A percentile compares a stretch with the other conserved stretches of the same genome.
These are phyloP conservation scores for Netelia melanura DNA, from an alignment of 2,888 invertebrate genomes.

Conservation along the genomic window DNA sequence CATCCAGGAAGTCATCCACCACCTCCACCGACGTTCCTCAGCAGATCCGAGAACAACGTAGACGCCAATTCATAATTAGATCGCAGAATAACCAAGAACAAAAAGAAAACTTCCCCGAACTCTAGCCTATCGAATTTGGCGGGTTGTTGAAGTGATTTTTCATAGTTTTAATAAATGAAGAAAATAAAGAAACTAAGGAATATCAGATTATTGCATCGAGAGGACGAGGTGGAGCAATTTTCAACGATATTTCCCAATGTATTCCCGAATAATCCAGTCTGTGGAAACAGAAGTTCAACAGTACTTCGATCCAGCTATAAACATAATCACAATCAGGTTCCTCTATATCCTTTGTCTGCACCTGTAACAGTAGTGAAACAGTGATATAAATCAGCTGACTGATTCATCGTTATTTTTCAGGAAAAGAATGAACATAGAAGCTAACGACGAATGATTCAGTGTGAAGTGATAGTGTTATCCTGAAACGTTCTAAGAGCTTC, in stretches of 20 bases:
- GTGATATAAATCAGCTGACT: conserved; percentile 24
- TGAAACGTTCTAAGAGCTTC: conserved; percentile 6
- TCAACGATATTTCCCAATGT: not conserved
- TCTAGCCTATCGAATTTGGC: not conserved
- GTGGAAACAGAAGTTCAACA: too few relatives aligned
- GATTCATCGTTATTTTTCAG: conserved; percentile 47
- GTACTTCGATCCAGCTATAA: too few relatives aligned
- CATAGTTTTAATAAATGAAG: not conserved
- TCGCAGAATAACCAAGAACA: not conserved
- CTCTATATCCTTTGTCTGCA: not conserved
- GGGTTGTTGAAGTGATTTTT: not conserved
- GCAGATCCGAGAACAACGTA: conserved; percentile 42
- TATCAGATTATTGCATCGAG: not conserved
- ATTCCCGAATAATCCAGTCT: too few relatives aligned
- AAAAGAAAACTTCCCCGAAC: not conserved
- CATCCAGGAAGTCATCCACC: conserved; percentile 71
- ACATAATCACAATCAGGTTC: too few relatives aligned
- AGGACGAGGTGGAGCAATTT: not conserved
- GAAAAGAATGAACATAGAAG: conserved; percentile 32
- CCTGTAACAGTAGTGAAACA: not conserved
- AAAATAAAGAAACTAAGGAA: not conserved
- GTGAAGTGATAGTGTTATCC: conserved; percentile 32
- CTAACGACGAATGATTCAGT: conserved; percentile 26
- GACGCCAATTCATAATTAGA: conserved; percentile 9
- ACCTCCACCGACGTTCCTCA: conserved; percentile 57